Evolutionary conservation across 2,113 vertebrate genomes (phyloP).

Genomic region (Theristicus caerulescens): DNA sequence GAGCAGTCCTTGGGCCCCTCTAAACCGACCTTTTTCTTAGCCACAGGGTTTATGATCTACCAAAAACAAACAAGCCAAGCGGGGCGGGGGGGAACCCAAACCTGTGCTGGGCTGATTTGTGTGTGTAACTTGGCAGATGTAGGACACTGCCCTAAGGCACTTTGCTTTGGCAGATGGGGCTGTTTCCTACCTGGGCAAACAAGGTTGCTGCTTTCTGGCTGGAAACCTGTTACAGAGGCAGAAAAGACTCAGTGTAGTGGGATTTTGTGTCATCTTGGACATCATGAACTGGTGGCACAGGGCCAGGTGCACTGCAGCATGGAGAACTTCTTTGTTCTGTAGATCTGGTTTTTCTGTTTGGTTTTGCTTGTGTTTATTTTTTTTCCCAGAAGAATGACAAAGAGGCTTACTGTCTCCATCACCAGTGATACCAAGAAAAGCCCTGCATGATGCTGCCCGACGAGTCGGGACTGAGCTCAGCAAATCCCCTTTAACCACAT

Average conservation of each 20-base stretch:
- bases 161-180: background rate
- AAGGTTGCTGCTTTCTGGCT: background rate
- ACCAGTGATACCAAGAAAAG: background rate
- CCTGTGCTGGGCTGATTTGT: background rate
- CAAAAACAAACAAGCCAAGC: background rate
- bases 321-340: background rate
- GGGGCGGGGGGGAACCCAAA: rapidly evolving
- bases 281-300: background rate
- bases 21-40: background rate
- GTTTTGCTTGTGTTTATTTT: background rate
- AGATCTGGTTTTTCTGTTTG: background rate
- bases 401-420: background rate
- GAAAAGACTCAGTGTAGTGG: background rate
- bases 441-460: background rate
- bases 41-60: slow-evolving; percentile 17
- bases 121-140: background rate
- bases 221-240: background rate
- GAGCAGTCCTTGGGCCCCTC: background rate
- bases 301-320: background rate
- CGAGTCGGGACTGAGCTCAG: background rate
- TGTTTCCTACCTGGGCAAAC: background rate
- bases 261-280: background rate
- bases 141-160: background rate
- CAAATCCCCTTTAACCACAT: background rate
- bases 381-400: background rate